Percentiles rank a stretch among this genome's conserved stretches.
phyloP scores from a whole-genome alignment of 2,888 invertebrate genomes.

The Pycnomerus fuliginosus region DNA sequence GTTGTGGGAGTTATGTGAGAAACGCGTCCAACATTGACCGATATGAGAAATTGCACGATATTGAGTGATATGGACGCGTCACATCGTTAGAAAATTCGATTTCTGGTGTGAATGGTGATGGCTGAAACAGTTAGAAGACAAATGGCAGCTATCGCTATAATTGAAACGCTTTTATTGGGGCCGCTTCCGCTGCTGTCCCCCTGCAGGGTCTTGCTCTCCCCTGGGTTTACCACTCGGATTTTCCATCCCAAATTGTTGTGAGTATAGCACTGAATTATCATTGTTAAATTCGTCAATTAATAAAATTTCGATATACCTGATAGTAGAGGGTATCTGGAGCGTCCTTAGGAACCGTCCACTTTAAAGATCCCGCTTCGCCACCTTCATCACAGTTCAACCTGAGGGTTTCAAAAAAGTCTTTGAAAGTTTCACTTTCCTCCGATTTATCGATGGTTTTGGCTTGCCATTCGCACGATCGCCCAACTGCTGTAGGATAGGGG shows the following conservation, averaged over 20 bases:
- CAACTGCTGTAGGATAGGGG: slow-evolving; percentile 78
- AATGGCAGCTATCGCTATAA: slow-evolving; percentile 23
- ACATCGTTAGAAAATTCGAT: slow-evolving; percentile 37
- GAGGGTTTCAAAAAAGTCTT: slow-evolving; percentile 74
- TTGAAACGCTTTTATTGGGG: slow-evolving; percentile 26
- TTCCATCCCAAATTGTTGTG: slow-evolving; percentile 93
- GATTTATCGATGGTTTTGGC: slow-evolving; percentile 78
- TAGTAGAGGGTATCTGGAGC: slow-evolving; percentile 86
- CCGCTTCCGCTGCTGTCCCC: slow-evolving; percentile 28
- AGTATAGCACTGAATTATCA: slow-evolving; percentile 91
- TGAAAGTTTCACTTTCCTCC: slow-evolving; percentile 70
- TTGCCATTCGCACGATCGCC: slow-evolving; percentile 85
- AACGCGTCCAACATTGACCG: slow-evolving; percentile 13
- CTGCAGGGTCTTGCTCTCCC: slow-evolving; percentile 47
- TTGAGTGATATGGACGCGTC: slow-evolving; percentile 30
- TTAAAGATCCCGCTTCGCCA: slow-evolving; percentile 73
- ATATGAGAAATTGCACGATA: slow-evolving; percentile 21
- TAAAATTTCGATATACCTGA: slow-evolving; percentile 65
- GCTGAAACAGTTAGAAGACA: slow-evolving; percentile 28
- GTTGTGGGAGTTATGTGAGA: background rate
- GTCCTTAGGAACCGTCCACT: slow-evolving; percentile 83
- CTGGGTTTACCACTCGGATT: slow-evolving; percentile 80
- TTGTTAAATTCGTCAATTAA: too few species aligned
- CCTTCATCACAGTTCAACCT: slow-evolving; percentile 68
- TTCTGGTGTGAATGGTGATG: slow-evolving; percentile 26